Percentiles rank a stretch among this genome's conserved stretches.
These are phyloP conservation scores for Kryptolebias ocellatus DNA, from an alignment of 2,797 vertebrate genomes.

Conservation along the genomic window DNA sequence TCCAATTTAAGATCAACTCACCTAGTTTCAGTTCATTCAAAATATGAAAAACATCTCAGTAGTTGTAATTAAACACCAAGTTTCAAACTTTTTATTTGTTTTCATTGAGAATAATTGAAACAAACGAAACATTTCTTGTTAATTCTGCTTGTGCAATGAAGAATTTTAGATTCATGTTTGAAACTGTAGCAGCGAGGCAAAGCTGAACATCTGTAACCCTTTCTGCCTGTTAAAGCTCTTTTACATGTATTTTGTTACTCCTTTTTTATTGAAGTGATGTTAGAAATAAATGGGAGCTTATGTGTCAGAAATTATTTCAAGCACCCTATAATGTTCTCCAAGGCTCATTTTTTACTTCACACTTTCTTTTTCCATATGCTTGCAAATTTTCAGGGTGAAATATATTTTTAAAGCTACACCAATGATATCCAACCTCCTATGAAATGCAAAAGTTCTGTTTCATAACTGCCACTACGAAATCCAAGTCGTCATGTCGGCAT, in stretches of 20 bases:
- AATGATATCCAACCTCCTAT: neutral
- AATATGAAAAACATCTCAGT: neutral
- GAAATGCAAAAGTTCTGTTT: slow-evolving; percentile 18
- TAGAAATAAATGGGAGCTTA: no score
- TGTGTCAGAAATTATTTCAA: slow-evolving; percentile 2
- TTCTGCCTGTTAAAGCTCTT: no score
- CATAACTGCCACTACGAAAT: neutral
- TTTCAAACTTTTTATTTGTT: neutral
- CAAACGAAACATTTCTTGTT: neutral
- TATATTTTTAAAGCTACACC: neutral
- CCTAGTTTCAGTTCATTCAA: no score
- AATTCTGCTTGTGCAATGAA: neutral
- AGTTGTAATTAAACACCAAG: neutral
- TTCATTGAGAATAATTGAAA: neutral
- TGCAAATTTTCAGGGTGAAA: neutral
- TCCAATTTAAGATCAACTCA: no score
- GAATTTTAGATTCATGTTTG: neutral
- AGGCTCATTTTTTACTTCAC: neutral
- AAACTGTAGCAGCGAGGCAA: neutral
- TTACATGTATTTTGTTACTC: no score
- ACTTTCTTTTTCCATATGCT: neutral
- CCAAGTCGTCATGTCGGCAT: slow-evolving; percentile 14
- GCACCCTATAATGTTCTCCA: neutral
- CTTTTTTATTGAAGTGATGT: no score
- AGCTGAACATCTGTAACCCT: no score